Percentiles rank a stretch among this genome's conserved stretches.
phyloP scores from a whole-genome alignment of 2,888 invertebrate species.

The Venusia cambrica region DNA sequence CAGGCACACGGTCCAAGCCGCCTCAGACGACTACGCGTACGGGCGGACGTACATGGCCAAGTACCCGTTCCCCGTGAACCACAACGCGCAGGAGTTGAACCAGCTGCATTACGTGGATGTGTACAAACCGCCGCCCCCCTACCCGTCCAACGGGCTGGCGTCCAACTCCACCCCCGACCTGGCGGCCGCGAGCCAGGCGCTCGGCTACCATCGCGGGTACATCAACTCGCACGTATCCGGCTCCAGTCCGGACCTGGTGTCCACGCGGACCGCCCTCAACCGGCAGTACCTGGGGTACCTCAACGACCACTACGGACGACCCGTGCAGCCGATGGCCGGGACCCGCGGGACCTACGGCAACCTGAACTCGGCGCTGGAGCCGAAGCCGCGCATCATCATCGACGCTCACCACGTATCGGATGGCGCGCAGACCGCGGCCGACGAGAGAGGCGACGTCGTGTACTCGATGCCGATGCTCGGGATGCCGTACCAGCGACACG shows the following conservation, averaged over 20 bases:
- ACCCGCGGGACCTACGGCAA: conserved; percentile 88
- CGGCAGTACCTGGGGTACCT: conserved; percentile 67
- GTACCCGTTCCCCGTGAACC: conserved; percentile 67
- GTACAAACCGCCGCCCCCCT: conserved; percentile 92
- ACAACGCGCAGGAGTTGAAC: conserved; percentile 65
- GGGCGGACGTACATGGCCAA: conserved; percentile 57
- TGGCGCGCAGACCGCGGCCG: conserved; percentile 82
- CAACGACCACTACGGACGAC: conserved; percentile 52
- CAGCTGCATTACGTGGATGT: conserved; percentile 83
- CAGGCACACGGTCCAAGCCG: conserved; percentile 63
- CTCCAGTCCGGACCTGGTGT: conserved; percentile 89
- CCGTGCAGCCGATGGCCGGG: conserved; percentile 55
- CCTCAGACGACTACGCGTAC: conserved; percentile 60
- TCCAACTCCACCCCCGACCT: conserved; percentile 93
- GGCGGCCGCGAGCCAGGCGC: conserved; percentile 85
- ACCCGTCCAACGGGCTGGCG: conserved; percentile 87
- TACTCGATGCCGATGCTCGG: conserved; percentile 82
- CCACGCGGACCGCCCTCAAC: conserved; percentile 84
- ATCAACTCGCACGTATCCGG: conserved; percentile 84
- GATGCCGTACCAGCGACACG: conserved; percentile 64
- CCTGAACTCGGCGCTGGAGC: conserved; percentile 82
- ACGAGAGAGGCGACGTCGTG: conserved; percentile 83
- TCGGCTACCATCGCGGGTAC: conserved; percentile 68
- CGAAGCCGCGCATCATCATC: conserved; percentile 76
- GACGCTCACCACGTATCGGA: conserved; percentile 81